Evolutionary conservation across 2,113 vertebrate species (phyloP), one percentile per base, ranked within the genome.

Genomic region (Xenopus laevis): DNA sequence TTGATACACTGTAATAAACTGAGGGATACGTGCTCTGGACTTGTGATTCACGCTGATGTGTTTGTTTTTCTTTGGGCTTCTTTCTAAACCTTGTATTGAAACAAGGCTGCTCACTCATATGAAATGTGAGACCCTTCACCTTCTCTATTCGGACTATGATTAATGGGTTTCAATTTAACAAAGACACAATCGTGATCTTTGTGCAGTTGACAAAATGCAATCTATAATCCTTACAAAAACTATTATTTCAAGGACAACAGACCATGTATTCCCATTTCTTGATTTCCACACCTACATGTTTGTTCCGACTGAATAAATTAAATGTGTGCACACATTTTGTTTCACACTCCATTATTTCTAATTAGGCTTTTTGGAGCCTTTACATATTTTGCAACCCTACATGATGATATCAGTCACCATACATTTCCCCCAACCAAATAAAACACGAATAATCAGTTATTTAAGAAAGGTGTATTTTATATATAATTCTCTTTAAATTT

Each of bases 111-210:
- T 50, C 59, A 57, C 68, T 77, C 74, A 63, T 64, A 69, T 58
- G 59, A 64, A 77, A 55, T 23, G 30, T 27, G 23, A 46, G 74
- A 70, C 74, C 66, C 70, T 63, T 68, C 66, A 69, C 74, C 67
- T 70, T 70, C 27, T 64, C 45, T 44, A 44, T 70, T 27, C 33
- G 47, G 47, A 47, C 47, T 13, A 70, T 70, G 67, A 77, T 77
- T 77, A 77, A 77, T 77, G 67, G 67, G 58, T 64, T 74, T 50
- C 74, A 77, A 53, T 77, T 57, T 64, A 77, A 77, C 59, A 77
- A 63, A 69, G 65, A 64, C 20, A 72, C 53, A 75, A 75, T 65
- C 68, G 64, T 55, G 60, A 70, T 63, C 59, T 70, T 45, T 77
- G 67, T 70, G 61, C 45, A 17, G 23, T 21, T 44, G 23, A 69